These are phyloP conservation scores for Mustelus asterias DNA, from an alignment of 2,113 vertebrate genomes.

Conservation along the genomic window DNA sequence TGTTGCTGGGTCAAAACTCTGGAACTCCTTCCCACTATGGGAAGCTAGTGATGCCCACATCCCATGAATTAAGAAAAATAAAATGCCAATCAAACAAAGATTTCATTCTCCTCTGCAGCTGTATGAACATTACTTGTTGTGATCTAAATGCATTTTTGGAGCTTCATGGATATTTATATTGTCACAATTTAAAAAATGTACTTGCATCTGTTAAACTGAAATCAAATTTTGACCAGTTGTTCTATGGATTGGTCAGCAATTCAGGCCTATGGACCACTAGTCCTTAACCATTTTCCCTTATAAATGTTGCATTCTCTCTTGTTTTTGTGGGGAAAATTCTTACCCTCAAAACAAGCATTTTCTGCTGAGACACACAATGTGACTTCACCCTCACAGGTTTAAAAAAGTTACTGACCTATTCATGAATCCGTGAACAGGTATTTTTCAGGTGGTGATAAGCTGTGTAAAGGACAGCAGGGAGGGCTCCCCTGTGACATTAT, in stretches of 20 bases:
- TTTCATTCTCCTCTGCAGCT: no score
- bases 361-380: not conserved
- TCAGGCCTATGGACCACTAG: not conserved
- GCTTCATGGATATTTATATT: no score
- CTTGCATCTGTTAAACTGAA: no score
- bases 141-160: no score
- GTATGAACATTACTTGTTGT: no score
- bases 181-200: not conserved
- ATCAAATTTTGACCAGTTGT: not conserved
- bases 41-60: no score
- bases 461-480: not conserved
- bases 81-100: no score
- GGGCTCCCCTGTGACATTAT: not conserved
- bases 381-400: not conserved
- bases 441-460: not conserved
- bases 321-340: not conserved
- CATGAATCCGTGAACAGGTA: not conserved
- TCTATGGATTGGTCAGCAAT: not conserved
- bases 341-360: not conserved
- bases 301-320: not conserved
- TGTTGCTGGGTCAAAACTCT: no score
- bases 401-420: not conserved
- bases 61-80: no score
- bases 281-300: not conserved
- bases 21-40: no score